phyloP scores from a whole-genome alignment of 2,113 vertebrate genomes.

The Agelaius phoeniceus region DNA sequence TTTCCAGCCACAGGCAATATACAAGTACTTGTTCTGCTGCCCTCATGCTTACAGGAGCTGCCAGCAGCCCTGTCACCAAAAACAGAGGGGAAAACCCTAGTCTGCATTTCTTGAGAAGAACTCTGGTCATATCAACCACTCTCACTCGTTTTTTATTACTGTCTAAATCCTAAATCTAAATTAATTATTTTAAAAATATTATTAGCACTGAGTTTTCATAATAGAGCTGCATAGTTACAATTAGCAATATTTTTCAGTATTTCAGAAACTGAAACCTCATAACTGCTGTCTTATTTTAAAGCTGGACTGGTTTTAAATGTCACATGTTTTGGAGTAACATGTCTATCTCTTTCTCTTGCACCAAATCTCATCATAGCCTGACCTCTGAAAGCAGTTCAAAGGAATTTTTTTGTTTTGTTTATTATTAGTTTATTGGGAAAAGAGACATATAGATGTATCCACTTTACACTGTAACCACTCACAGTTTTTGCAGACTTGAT shows the following conservation, averaged over 20 bases:
- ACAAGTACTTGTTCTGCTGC: neutral
- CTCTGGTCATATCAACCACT: neutral
- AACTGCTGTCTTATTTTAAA: neutral
- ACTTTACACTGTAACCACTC: neutral
- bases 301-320: neutral
- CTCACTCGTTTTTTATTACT: neutral
- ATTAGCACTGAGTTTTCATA: neutral
- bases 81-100: neutral
- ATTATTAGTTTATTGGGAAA: neutral
- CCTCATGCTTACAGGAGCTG: neutral
- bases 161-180: neutral
- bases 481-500: neutral
- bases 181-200: neutral
- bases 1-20: neutral
- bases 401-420: neutral
- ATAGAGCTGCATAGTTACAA: neutral
- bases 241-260: neutral
- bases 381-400: neutral
- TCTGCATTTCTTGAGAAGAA: neutral
- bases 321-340: neutral
- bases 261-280: neutral
- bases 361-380: neutral
- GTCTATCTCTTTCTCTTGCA: neutral
- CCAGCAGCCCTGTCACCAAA: neutral
- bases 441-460: neutral